Conservation (phyloP, 2,888 invertebrate species). For the Furcula furcula region DNA sequence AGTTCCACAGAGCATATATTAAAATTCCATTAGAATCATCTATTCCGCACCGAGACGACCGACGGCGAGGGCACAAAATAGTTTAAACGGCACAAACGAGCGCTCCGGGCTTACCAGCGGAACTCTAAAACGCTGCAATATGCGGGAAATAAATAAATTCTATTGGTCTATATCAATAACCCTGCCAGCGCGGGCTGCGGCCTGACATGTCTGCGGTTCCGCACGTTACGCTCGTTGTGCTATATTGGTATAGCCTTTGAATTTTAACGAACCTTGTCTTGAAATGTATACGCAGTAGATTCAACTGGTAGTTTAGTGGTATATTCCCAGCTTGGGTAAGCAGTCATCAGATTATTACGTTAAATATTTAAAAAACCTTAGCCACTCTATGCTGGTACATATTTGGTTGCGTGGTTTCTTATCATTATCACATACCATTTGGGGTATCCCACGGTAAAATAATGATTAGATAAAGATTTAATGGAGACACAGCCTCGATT, state of each 20-base stretch:
- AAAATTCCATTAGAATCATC: conserved; percentile 4
- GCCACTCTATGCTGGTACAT: too few species aligned
- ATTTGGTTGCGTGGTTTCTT: too few species aligned
- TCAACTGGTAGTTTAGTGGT: too few species aligned
- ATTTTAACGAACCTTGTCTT: too few species aligned
- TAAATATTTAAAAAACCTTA: too few species aligned
- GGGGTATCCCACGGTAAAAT: too few species aligned
- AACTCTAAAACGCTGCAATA: conserved; percentile 17
- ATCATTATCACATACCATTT: too few species aligned
- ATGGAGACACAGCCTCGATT: too few species aligned
- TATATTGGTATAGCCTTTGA: not conserved
- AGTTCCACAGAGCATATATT: conserved; percentile 4
- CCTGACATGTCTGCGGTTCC: conserved; percentile 13
- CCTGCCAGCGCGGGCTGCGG: conserved; percentile 9
- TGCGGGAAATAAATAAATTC: conserved; percentile 21
- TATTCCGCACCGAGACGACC: not conserved
- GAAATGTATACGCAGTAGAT: too few species aligned
- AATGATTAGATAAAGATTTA: too few species aligned
- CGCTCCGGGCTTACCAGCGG: conserved; percentile 5
- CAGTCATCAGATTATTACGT: too few species aligned
- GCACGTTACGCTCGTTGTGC: not conserved
- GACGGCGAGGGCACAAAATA: conserved; percentile 16
- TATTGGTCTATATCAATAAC: conserved; percentile 25
- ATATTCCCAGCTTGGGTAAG: too few species aligned
- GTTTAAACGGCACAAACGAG: conserved; percentile 14